Base-by-base conservation (phyloP, 2,888 invertebrate species). In the Drosophila picticornis region DNA sequence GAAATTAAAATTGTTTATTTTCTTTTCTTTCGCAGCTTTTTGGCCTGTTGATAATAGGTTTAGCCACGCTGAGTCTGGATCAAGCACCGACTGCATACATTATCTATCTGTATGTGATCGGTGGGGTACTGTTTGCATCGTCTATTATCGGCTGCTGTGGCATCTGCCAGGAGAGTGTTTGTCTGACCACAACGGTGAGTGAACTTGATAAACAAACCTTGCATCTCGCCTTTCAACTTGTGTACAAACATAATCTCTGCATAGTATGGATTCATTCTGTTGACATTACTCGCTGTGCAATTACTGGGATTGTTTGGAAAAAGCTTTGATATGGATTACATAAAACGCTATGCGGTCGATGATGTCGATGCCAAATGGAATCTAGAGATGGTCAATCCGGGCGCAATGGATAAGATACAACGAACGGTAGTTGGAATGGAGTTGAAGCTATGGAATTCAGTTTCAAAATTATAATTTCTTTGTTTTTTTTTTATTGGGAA, bases 191-290 rank as follows among this genome's bases (percentile, higher is more conserved):
- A 58, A 88, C 87, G 81, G 91, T 91, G 72, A 82, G 83, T 90
- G 55, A 65, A 22, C 72, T 64, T 56, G 60, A 71, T 61, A 57
- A 69, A 57, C 56, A 57, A 62, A 63, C n/a, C 22, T 43, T 16
- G 13, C 29, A 55, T 53, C 48, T 25, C 40, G 36, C 38, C 25
- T 72, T 63, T 72, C 46, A 48, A 63, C 72, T 43, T 40, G 27
- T 72, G 36, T 52, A 22, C 34, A 38, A 48, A 19, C 16, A 62
- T 53, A 79, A 72, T 38, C 53, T 27, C 29, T 76, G 94, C 94
- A 58, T 93, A 96, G 97, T 97, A 96, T 93, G 95, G 96, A 19
- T 94, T 96, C 83, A 94, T 96, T 91, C 93, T 97, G 76, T 92
- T 96, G 80, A 94, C 95, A 61, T 94, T 96, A 71, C 95, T 97